Percentiles rank a stretch among this genome's conserved stretches.
Conservation (phyloP, 2,113 vertebrate species). For the Anolis carolinensis region DNA sequence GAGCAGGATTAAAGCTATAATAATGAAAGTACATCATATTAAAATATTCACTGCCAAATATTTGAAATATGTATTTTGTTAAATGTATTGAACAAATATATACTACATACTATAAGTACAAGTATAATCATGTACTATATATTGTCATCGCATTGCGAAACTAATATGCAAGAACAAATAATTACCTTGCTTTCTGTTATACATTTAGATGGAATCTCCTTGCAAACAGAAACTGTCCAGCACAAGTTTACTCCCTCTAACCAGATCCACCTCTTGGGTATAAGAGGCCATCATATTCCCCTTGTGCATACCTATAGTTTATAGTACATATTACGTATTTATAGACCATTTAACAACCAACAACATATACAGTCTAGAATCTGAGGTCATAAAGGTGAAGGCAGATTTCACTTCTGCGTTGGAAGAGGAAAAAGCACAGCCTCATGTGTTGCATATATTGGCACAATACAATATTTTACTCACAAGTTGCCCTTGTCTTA, state of each 20-base stretch:
- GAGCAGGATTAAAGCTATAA: background rate
- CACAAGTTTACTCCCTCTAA: background rate
- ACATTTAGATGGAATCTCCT: background rate
- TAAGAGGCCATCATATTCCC: background rate
- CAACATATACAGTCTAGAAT: background rate
- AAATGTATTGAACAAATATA: conserved; percentile 26
- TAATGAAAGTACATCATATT: background rate
- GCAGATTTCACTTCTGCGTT: background rate
- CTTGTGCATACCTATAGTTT: background rate
- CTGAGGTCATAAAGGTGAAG: background rate
- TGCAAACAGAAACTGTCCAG: background rate
- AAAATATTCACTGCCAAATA: background rate
- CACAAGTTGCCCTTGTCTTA: background rate
- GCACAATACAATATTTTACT: no score
- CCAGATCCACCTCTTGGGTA: background rate
- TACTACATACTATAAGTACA: conserved; percentile 27
- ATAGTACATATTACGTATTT: background rate
- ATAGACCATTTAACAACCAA: background rate
- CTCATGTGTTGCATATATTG: background rate
- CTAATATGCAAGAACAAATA: background rate
- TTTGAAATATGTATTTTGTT: background rate
- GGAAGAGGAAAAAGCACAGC: background rate
- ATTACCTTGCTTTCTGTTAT: conserved; percentile 10
- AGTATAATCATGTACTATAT: background rate
- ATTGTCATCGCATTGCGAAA: conserved; percentile 13